Evolutionary conservation across 2,113 vertebrate genomes (phyloP).

Genomic region (Mus musculus): DNA sequence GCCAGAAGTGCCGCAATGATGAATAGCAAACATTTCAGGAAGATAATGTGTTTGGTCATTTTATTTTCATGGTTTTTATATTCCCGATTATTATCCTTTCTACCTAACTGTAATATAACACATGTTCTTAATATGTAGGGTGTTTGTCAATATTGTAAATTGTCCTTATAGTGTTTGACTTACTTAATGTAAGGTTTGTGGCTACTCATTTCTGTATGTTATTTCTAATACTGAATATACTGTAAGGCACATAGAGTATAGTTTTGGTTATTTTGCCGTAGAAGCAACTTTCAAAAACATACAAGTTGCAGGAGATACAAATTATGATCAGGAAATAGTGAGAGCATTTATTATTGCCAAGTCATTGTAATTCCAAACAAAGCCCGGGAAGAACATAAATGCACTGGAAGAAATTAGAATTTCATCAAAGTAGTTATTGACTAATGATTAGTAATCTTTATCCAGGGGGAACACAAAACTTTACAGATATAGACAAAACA

Average conservation of each 20-base stretch:
- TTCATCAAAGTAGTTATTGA: neutral
- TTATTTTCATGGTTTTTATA: neutral
- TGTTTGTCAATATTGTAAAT: neutral
- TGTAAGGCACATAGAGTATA: neutral
- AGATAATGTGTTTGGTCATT: neutral
- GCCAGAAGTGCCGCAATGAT: neutral
- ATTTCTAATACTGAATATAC: neutral
- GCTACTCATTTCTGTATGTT: neutral
- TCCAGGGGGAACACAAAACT: neutral
- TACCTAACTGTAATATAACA: neutral
- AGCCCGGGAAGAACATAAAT: neutral
- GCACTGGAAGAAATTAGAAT: neutral
- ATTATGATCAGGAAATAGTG: neutral
- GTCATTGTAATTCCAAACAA: neutral
- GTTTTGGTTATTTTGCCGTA: neutral
- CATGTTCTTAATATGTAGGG: neutral
- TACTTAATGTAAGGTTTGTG: neutral
- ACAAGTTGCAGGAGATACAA: neutral
- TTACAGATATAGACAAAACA: conserved; percentile 9
- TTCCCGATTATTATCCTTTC: neutral
- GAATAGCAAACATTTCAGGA: neutral
- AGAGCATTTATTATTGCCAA: neutral
- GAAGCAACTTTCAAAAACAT: neutral
- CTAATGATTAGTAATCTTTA: conserved; percentile 8
- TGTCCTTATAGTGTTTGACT: neutral